Evolutionary conservation across 2,797 vertebrate genomes (phyloP), one percentile per base, ranked within the genome.

Genomic region (Tachyglossus aculeatus): DNA sequence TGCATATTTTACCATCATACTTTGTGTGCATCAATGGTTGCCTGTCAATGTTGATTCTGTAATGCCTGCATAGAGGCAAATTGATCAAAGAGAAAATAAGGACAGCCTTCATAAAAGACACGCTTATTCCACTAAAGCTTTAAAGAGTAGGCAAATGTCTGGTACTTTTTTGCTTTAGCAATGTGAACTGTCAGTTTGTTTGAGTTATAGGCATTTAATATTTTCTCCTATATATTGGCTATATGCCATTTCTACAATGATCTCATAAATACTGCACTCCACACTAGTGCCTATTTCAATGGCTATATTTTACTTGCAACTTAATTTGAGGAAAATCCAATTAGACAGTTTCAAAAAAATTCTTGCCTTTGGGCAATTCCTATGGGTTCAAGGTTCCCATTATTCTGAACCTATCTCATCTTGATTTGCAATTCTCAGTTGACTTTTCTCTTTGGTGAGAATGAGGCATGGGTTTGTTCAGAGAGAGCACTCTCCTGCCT

Each of bases 221-320:
- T 27, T 21, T 73, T 60, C 57, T 36, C 64, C 67, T n/a, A 54
- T 6, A 40, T 52, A 56, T 58, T 56, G 10, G 44, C 60, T 61
- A 3, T 59, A 58, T 61, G 11, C 64, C 14, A 10, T 16, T 3
- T 57, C 54, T 15, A 9, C 33, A 16, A 60, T 16, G 51, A 5
- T 38, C 60, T 50, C 32, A 34, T 29, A 63, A 71, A 54, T 40
- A 40, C 5, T 44, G n/a, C n/a, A n/a, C n/a, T n/a, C 67, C 13
- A 43, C 8, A 34, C 27, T 37, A 60, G 67, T 33, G 45, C 5
- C 5, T 71, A 34, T 31, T 36, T 38, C 57, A 57, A 62, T 44
- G 22, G 12, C 43, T 68, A 48, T 21, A 27, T 27, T 50, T 52
- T 16, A 21, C 36, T 14, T 11, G 47, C 15, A n/a, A n/a, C n/a